Percentiles rank a stretch among this genome's conserved stretches.
Evolutionary conservation across 2,888 invertebrate species (phyloP).

Genomic region (Argyresthia goedartella): DNA sequence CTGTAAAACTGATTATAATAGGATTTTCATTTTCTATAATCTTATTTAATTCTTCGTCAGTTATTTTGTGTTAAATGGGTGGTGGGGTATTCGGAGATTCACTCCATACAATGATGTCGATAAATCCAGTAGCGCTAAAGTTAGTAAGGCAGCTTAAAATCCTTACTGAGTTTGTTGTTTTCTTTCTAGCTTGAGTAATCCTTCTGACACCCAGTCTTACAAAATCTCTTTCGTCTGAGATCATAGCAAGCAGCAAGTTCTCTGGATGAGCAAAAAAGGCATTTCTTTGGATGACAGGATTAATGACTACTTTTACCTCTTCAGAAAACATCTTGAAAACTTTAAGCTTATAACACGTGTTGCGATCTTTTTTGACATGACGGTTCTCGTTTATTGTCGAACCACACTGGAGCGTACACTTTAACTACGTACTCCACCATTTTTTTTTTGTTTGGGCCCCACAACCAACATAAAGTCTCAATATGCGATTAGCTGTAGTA

Average conservation of each 20-base stretch:
- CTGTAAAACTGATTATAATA: background rate
- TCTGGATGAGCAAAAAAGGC: background rate
- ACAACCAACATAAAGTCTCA: background rate
- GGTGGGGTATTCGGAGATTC: background rate
- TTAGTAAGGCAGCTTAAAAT: background rate
- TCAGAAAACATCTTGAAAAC: constrained; percentile 1
- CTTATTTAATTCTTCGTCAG: background rate
- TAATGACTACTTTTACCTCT: constrained; percentile 3
- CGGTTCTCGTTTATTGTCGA: background rate
- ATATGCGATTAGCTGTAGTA: constrained; percentile 14
- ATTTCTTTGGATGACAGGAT: constrained; percentile 6
- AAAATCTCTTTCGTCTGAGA: background rate
- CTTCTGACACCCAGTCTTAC: background rate
- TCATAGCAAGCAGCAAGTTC: background rate
- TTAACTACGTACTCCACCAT: constrained; percentile 3
- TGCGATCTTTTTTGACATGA: background rate
- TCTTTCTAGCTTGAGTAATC: background rate
- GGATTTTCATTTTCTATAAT: background rate
- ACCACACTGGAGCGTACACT: constrained; percentile 3
- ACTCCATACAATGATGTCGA: background rate
- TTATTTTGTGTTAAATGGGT: background rate
- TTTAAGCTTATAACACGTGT: background rate
- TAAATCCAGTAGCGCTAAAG: background rate
- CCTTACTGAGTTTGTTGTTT: background rate
- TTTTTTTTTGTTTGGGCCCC: background rate